These are phyloP conservation scores for Drosophila sproati DNA, from an alignment of 1,140 invertebrate species.

Conservation along the genomic window DNA sequence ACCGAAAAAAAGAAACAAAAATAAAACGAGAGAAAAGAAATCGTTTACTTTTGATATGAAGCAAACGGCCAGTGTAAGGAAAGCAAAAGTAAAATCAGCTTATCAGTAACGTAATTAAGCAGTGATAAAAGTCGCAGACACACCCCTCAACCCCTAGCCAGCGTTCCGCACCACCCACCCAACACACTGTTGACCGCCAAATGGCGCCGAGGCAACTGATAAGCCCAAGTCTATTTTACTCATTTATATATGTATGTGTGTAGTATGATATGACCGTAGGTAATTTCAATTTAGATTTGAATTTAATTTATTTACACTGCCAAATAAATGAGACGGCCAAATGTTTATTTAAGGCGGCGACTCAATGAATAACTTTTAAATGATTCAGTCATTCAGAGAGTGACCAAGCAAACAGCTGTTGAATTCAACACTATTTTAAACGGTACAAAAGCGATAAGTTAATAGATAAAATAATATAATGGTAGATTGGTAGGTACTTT, in stretches of 20 bases:
- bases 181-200: constrained; percentile 25
- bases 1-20: constrained; percentile 19
- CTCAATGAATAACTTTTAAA: constrained; percentile 53
- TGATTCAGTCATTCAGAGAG: constrained; percentile 56
- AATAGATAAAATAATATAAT: neutral
- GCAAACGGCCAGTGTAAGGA: constrained; percentile 39
- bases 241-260: constrained; percentile 1
- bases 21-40: constrained; percentile 22
- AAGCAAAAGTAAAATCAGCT: constrained; percentile 59
- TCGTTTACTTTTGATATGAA: constrained; percentile 54
- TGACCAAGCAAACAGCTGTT: constrained; percentile 39
- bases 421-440: neutral
- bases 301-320: constrained; percentile 81
- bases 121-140: constrained; percentile 66
- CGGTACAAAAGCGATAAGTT: neutral
- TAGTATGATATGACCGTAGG: constrained; percentile 45
- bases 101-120: constrained; percentile 82
- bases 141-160: constrained; percentile 36
- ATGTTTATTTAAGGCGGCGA: constrained; percentile 62
- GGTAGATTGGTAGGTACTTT: neutral
- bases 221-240: neutral
- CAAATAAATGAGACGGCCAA: constrained; percentile 46
- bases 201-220: constrained; percentile 42
- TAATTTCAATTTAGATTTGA: constrained; percentile 82
- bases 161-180: neutral